Evolutionary conservation across 2,797 vertebrate genomes (phyloP), one percentile per base, ranked within the genome.

Genomic region (Xerus rutilus): DNA sequence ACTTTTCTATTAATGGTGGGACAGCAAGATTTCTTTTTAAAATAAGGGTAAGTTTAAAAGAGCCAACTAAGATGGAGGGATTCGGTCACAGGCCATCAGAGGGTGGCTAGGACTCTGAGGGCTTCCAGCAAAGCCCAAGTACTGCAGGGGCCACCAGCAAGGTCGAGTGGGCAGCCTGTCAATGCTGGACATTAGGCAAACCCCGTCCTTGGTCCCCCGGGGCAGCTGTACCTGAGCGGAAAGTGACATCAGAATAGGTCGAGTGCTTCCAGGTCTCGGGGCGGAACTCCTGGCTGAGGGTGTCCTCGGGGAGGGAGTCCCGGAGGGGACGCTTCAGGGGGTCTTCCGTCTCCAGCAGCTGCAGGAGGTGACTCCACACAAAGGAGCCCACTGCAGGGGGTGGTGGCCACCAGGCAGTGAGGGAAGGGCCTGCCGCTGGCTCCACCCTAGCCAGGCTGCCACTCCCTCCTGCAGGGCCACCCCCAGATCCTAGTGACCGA

Each of bases 301-400:
- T 99, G 95, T 99, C 99, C 81, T 99, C 98, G 15, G 99, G 99
- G 89, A 99, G 98, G 12, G 98, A 97, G 73, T 99, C 98, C 20
- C 98, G 97, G 35, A 99, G 97, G 43, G 98, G 67, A 93, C 98
- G 98, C 97, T 99, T 99, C 93, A 99, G 64, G 2, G 99, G 99
- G 96, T 99, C 99, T 18, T 99, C 98, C 0, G 99, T 99, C 97
- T 99, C 99, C 96, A 99, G 97, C 59, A 99, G 96, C 93, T 99
- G 99, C 77, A 99, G 98, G 54, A 99, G 98, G 90, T 99, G 99
- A 97, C 99, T 99, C 99, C 99, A 99, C 69, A 99, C 99, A 95
- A 99, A 99, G 32, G 99, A 99, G n/a, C 99, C 99, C 98, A 99
- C 99, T 99, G 76, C 13, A 97, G 96, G 70, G 18, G 21, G 43